A percentile compares a stretch with the other conserved stretches of the same genome.
Evolutionary conservation across 2,888 invertebrate species (phyloP).

Genomic region (Pinctada fucata): DNA sequence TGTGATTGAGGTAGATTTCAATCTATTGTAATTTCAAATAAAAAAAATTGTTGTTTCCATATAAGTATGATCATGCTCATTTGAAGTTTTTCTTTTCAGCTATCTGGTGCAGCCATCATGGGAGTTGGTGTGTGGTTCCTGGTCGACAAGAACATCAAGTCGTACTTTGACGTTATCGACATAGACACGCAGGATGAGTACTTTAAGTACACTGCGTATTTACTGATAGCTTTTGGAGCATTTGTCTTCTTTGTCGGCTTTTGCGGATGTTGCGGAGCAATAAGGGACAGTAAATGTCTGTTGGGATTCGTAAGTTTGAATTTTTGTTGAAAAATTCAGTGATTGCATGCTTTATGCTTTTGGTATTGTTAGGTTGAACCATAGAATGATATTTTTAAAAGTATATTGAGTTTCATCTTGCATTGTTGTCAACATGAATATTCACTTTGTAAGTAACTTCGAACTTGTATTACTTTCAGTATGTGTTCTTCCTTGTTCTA

Average conservation of each 20-base stretch:
- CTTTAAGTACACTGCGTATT: slow-evolving; percentile 78
- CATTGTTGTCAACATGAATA: not conserved
- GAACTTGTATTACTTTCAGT: slow-evolving; percentile 62
- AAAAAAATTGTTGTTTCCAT: not conserved
- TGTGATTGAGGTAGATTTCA: not conserved
- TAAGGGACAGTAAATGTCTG: slow-evolving; percentile 79
- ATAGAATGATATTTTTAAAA: no score
- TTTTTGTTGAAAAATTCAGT: not conserved
- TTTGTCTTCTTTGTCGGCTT: slow-evolving; percentile 80
- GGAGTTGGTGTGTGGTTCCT: slow-evolving; percentile 80
- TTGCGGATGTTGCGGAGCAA: slow-evolving; percentile 81
- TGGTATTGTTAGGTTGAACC: not conserved
- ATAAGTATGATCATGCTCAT: not conserved
- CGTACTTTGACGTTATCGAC: slow-evolving; percentile 79
- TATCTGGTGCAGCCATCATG: slow-evolving; percentile 80
- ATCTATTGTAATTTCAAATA: not conserved
- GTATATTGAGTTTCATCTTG: no score
- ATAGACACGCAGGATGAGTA: slow-evolving; percentile 77
- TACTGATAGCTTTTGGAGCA: slow-evolving; percentile 79
- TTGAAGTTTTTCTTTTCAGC: slow-evolving; percentile 71
- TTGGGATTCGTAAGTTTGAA: slow-evolving; percentile 76
- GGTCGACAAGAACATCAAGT: slow-evolving; percentile 79
- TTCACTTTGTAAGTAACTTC: not conserved
- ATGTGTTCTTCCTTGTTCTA: slow-evolving; percentile 71
- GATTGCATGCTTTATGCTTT: not conserved